Base-by-base conservation (phyloP, 1,140 invertebrate genomes). In the silkworm (Bombyx mori) region DNA sequence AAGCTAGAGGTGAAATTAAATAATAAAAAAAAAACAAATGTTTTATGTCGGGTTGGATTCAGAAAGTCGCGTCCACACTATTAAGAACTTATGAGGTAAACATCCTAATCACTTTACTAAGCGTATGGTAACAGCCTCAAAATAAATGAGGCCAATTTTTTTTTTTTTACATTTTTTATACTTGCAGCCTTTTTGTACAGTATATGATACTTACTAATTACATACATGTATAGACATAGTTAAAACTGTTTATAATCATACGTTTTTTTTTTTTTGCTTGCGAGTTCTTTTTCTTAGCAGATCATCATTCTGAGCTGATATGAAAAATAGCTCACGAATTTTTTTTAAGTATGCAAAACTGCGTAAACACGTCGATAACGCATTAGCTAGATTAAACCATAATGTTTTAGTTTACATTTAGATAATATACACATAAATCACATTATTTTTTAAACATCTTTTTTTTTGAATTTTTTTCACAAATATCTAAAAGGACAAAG, bases 181-280 rank as follows among this genome's bases (percentile, higher is more conserved):
- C 77, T 77, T 84, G 78, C 79, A 82, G 77, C 81, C 79, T 82
- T 82, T 35, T 84, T 86, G 80, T 86, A 86, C 79, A 86, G 80
- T 86, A 86, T 86, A 84, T 86, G 79, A 86, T 86, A 86, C 79
- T 86, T 84, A 83, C 81, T 83, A 86, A 79, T 79, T 75, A 84
- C 12, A 18, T 75, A 81, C 75, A 86, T 82, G 79, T 81, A 82
- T 83, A 83, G 77, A 82, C 79, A 86, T 82, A 83, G 77, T 81
- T 83, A 81, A 82, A 80, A 85, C 77, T 67, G 70, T 83, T 77
- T 35, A 35, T 35, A 35, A 35, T 76, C 66, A 69, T 75, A 49
- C 48, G 48, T 49, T n/a, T 49, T 49, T 35, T 51, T 80, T 78
- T 73, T 80, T 72, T 85, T 85, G 81, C 75, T 76, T 60, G 82